Conservation (phyloP, 2,113 vertebrate species). For the Machaerirhynchus nigripectus region DNA sequence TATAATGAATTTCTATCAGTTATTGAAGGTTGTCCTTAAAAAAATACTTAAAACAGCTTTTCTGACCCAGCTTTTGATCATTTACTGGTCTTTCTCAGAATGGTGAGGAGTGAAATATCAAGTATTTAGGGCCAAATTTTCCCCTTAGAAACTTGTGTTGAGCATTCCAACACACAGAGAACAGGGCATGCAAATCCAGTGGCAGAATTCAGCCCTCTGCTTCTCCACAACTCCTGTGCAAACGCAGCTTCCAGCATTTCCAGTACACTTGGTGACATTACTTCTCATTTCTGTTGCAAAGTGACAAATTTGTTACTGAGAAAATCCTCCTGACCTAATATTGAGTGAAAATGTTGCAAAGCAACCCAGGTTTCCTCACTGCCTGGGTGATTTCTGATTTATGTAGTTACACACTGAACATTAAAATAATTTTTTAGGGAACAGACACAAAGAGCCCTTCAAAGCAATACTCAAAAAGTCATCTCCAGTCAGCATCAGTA, state of each 20-base stretch:
- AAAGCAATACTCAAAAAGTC: conserved; percentile 13
- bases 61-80: neutral
- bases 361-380: neutral
- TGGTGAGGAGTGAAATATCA: neutral
- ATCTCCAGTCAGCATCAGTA: neutral
- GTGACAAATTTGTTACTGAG: neutral
- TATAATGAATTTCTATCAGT: neutral
- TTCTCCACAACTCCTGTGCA: neutral
- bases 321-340: neutral
- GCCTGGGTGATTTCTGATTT: neutral
- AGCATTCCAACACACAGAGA: accelerated
- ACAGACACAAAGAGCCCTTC: neutral
- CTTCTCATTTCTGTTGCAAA: neutral
- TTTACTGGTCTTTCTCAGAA: neutral
- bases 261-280: neutral
- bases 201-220: neutral
- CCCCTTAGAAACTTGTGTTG: neutral
- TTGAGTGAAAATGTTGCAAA: neutral
- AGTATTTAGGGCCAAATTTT: neutral
- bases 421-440: neutral
- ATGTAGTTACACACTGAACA: neutral
- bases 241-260: neutral
- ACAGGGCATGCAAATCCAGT: accelerated
- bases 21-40: neutral
- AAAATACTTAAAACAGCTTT: neutral